Conservation (phyloP, 64 coral and sea anemone species). For the Actinia tenebrosa region DNA sequence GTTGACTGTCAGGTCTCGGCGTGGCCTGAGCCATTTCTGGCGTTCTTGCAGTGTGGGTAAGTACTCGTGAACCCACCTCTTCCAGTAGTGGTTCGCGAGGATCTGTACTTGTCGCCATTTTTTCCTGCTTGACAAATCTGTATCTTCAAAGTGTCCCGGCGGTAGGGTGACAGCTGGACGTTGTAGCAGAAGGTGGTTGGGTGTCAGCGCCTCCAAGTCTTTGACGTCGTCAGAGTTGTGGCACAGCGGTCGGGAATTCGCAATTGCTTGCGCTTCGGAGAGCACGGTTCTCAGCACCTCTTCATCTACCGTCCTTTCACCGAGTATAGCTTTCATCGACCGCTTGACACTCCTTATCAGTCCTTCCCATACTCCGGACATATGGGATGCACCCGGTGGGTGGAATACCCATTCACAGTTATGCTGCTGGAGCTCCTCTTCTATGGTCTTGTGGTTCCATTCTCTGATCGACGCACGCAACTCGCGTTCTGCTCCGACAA, state of each 20-base stretch:
- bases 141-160: not conserved
- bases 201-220: conserved; percentile 17
- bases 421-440: not conserved
- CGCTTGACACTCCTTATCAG: conserved; percentile 31
- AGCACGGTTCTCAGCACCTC: conserved; percentile 38
- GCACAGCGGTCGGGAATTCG: conserved; percentile 36
- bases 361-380: conserved; percentile 52
- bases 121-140: conserved; percentile 9
- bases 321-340: conserved; percentile 41
- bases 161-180: not conserved
- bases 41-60: conserved; percentile 6
- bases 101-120: conserved; percentile 41
- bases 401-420: conserved; percentile 42
- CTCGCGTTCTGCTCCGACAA: conserved; percentile 19
- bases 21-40: not conserved
- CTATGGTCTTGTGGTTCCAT: conserved; percentile 19
- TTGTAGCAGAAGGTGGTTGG: not conserved
- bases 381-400: conserved; percentile 49
- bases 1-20: not conserved
- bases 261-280: conserved; percentile 31
- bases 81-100: conserved; percentile 28
- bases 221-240: conserved; percentile 11
- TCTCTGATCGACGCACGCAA: conserved; percentile 10
- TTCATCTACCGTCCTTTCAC: conserved; percentile 33
- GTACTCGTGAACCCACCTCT: conserved; percentile 37